Conservation (phyloP, 2,113 vertebrate genomes). For the Ailurus styani region DNA sequence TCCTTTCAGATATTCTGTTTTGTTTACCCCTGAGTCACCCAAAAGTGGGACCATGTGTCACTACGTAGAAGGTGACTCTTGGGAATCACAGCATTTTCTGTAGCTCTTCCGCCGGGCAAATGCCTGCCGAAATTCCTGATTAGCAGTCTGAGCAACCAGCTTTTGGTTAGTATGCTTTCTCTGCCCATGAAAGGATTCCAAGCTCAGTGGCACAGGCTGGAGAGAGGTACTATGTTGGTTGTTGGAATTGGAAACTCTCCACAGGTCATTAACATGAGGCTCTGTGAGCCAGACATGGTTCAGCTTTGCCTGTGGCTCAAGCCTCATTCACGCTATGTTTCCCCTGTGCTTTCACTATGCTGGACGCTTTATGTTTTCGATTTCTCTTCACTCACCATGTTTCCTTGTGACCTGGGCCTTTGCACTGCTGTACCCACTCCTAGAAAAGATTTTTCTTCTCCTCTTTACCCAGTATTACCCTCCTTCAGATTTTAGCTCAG, state of each 20-base stretch:
- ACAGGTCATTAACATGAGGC: no score
- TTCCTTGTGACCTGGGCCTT: background rate
- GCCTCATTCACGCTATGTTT: background rate
- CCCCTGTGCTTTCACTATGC: background rate
- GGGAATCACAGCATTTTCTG: background rate
- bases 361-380: background rate
- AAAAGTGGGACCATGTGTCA: background rate
- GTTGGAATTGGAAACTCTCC: background rate
- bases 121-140: background rate
- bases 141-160: background rate
- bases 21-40: background rate
- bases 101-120: background rate
- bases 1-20: background rate
- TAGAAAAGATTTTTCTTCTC: background rate
- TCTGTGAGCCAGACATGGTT: accelerated
- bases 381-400: background rate
- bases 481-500: background rate
- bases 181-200: background rate
- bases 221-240: accelerated
- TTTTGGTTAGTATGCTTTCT: background rate
- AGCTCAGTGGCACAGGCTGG: background rate
- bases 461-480: background rate
- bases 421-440: background rate
- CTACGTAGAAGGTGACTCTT: background rate
- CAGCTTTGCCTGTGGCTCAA: background rate